phyloP scores from a whole-genome alignment of 2,113 vertebrate genomes.

The Dicaeum eximium region DNA sequence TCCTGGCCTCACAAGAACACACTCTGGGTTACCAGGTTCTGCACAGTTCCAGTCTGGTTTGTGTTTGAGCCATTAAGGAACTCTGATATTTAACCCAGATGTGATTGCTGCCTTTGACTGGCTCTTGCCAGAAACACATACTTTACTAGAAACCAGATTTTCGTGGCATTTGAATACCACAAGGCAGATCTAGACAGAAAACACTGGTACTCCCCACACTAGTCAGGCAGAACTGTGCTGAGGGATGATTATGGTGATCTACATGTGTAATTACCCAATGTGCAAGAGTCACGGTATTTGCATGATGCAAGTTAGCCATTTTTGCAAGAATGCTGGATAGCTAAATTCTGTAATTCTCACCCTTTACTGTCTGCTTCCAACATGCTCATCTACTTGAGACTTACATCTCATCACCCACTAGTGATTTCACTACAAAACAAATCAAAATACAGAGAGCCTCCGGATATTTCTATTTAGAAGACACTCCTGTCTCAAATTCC shows the following conservation, averaged over 20 bases:
- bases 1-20: not conserved
- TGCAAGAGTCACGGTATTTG: not conserved
- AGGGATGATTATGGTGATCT: not conserved
- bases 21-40: not conserved
- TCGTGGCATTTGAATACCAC: not conserved
- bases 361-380: not conserved
- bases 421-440: not conserved
- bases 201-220: not conserved
- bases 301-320: not conserved
- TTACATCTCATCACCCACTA: not conserved
- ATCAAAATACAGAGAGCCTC: not conserved
- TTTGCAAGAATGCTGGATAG: not conserved
- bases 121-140: constrained; percentile 25
- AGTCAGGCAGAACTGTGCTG: not conserved
- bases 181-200: not conserved
- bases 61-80: not conserved
- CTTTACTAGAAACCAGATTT: constrained; percentile 7
- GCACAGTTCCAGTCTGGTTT: constrained; percentile 13
- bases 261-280: not conserved
- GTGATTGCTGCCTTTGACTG: not conserved
- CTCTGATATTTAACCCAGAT: constrained; percentile 31
- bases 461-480: not conserved
- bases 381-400: not conserved
- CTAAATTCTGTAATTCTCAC: not conserved
- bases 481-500: not conserved